Evolutionary conservation across 2,888 invertebrate genomes (phyloP), one percentile per base, ranked within the genome.

Genomic region (Caenorhabditis sinica): DNA sequence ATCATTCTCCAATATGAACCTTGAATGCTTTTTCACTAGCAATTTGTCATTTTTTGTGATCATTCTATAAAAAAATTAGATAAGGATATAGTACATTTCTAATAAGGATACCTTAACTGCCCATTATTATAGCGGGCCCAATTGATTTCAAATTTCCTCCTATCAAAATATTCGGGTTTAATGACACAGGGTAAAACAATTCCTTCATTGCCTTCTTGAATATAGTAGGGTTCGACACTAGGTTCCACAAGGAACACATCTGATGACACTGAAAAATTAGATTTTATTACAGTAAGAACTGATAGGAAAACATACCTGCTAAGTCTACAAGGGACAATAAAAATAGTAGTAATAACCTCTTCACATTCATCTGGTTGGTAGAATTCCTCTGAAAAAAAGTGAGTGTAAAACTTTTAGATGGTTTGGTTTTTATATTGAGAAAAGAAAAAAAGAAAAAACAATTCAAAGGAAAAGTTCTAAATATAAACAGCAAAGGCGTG

Each of bases 221-320:
- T 90, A 71, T 90, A 91, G 66, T 91, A 92, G 2, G 90, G 90
- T 23, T 90, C 87, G 2, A 74, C 68, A 17, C 83, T 82, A 1
- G 92, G 92, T 51, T 86, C 79, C 9, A 66, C 65, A 15, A 82
- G 58, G 61, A 91, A 91, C 20, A 97, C 96, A 95, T 98, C 97
- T 91, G 97, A 97, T 94, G 96, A 96, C 95, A 25, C 81, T 66
- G 68, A 51, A 61, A 74, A 33, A 4, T 11, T 17, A 36, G 11
- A 53, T 33, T 2, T 2, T 56, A 11, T 40, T 20, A 56, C 8
- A 30, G 30, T 25, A 45, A 23, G 3, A 17, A 20, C 9, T n/a
- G 28, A 33, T 11, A 30, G 30, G 30, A 1, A 30, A 68, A 28
- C 33, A 4, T 43, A 72, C 72, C 60, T 58, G 58, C 45, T 8